phyloP scores from a whole-genome alignment of 1,140 invertebrate species.

The Agrypnia vestita region DNA sequence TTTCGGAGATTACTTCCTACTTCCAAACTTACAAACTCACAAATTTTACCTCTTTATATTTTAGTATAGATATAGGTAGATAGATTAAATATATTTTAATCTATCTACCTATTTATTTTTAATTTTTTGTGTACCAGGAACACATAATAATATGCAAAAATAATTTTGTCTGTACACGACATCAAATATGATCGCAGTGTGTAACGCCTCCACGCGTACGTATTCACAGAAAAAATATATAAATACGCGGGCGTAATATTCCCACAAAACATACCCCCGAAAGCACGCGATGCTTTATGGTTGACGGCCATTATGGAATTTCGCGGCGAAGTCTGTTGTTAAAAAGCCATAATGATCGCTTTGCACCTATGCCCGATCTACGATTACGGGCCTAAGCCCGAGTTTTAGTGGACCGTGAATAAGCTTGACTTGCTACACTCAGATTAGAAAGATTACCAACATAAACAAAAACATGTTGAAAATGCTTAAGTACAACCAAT shows the following conservation, averaged over 20 bases:
- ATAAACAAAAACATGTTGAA: background rate
- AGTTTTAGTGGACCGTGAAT: too few species aligned
- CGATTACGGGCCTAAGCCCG: background rate
- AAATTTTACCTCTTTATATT: too few species aligned
- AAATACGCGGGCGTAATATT: background rate
- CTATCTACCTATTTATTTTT: too few species aligned
- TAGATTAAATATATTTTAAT: too few species aligned
- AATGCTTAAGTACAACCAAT: background rate
- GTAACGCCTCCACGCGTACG: background rate
- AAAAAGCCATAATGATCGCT: background rate
- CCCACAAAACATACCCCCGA: background rate
- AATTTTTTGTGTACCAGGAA: too few species aligned
- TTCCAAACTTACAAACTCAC: too few species aligned
- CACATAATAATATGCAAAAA: too few species aligned
- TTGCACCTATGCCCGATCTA: background rate
- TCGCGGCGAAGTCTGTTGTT: background rate
- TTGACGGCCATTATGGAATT: background rate
- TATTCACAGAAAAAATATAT: background rate
- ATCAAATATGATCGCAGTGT: too few species aligned
- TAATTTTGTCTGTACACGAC: too few species aligned
- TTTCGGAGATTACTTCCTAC: too few species aligned
- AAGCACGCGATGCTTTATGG: conserved; percentile 5
- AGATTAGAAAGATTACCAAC: background rate
- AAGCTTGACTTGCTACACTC: too few species aligned
- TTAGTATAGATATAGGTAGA: too few species aligned